Conservation (phyloP, 2,888 invertebrate species). For the Napeogenes sylphis region DNA sequence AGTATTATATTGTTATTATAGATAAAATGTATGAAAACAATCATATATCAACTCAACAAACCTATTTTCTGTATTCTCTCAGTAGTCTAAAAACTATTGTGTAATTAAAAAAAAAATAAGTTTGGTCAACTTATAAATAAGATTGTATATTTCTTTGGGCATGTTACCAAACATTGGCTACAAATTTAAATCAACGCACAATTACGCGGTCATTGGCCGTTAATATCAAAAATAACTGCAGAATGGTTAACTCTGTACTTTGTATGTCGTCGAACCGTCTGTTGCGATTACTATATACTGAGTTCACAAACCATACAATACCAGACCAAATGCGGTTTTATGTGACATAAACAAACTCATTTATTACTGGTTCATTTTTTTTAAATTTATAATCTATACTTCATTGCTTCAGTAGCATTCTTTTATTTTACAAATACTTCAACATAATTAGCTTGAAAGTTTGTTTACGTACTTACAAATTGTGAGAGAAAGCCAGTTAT, state of each 20-base stretch:
- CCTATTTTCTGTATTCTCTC: neutral
- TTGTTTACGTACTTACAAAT: no score
- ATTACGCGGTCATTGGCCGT: conserved; percentile 32
- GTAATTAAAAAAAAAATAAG: neutral
- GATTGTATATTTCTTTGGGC: neutral
- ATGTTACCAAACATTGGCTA: conserved; percentile 10
- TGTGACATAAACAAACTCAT: neutral
- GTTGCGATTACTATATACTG: conserved; percentile 50
- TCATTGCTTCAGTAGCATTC: neutral
- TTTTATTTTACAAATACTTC: neutral
- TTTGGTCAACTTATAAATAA: neutral
- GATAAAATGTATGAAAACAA: no score
- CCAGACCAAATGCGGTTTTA: neutral
- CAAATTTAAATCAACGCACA: conserved; percentile 21
- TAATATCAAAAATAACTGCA: conserved; percentile 38
- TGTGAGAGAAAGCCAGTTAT: conserved; percentile 18
- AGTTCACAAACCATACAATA: conserved; percentile 3
- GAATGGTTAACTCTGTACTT: conserved; percentile 25
- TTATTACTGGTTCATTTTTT: neutral
- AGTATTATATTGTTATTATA: no score
- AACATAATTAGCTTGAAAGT: no score
- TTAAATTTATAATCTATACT: no score
- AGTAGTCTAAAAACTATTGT: neutral
- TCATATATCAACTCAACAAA: no score
- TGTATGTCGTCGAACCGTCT: conserved; percentile 56